Conservation (phyloP, 2,888 invertebrate species). For the Phalera bucephala region DNA sequence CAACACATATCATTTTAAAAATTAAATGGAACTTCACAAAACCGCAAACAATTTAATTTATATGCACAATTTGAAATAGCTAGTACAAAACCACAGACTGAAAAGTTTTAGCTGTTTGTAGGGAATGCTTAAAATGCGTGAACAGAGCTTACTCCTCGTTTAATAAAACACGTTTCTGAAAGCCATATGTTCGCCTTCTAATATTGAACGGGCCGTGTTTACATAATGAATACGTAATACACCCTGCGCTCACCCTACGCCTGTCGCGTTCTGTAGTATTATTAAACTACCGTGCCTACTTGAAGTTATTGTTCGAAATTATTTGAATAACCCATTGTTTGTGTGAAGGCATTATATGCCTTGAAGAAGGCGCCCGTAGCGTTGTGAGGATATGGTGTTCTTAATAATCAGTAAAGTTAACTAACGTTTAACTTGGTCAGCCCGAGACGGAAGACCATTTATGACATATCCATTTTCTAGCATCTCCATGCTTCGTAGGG, state of each 20-base stretch:
- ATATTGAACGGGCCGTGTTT: slow-evolving; percentile 55
- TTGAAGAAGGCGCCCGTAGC: too few relatives aligned
- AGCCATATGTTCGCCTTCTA: slow-evolving; percentile 51
- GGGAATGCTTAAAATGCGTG: slow-evolving; percentile 34
- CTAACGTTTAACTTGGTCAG: too few relatives aligned
- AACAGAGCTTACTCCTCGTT: slow-evolving; percentile 37
- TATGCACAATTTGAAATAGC: slow-evolving; percentile 26
- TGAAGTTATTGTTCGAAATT: not conserved
- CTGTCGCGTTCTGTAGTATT: slow-evolving; percentile 19
- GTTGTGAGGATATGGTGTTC: too few relatives aligned
- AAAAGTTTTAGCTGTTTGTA: slow-evolving; percentile 21
- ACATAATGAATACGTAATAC: slow-evolving; percentile 55
- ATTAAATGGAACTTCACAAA: not conserved
- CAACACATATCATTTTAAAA: too few relatives aligned
- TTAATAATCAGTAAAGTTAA: too few relatives aligned
- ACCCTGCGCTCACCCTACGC: slow-evolving; percentile 17
- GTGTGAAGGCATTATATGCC: too few relatives aligned
- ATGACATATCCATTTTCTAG: too few relatives aligned
- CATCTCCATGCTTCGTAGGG: too few relatives aligned
- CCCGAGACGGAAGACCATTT: too few relatives aligned
- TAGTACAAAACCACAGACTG: slow-evolving; percentile 12
- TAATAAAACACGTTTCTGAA: slow-evolving; percentile 56
- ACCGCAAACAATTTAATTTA: slow-evolving; percentile 27
- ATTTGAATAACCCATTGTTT: too few relatives aligned
- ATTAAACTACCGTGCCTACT: not conserved